Base-by-base conservation (phyloP, 2,797 vertebrate genomes). In the Galago senegalensis region DNA sequence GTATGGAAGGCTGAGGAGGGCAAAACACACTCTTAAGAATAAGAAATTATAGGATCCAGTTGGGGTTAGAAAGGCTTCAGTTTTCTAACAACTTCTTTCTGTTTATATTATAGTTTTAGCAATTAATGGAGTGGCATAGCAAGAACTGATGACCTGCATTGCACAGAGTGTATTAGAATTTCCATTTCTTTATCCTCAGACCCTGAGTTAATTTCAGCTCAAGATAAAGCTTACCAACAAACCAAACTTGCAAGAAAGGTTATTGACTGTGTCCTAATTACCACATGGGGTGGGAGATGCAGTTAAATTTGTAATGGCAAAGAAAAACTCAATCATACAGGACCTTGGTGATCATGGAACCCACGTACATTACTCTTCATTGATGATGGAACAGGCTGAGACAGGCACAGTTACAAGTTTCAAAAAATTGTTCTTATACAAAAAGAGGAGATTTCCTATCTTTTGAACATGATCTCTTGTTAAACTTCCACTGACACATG, bases 21-120 rank as follows among this genome's bases (percentile, higher is more conserved):
- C 46, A 94, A 93, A 97, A 87, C 40, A 87, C 7, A 63, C 70
- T 94, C 80, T 87, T 79, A 93, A 85, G 80, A 96, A 80, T 23
- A 87, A 93, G 83, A 49, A 95, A 94, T 94, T 82, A 65, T 2
- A 91, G 58, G 73, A 89, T 13, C 37, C n/a, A 89, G 76, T 91
- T 77, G 31, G 8, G 95, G 25, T 91, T 85, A 82, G 49, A 96
- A 96, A 91, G 43, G 4, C 63, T 81, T 95, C 72, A 56, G 20
- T 11, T 81, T 95, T 75, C 20, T 37, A 77, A 27, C 58, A 6
- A 60, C 37, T 70, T 65, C 58, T 70, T 84, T 67, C 60, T 72
- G 40, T 40, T 76, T 80, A 53, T 86, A 53, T 34, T 84, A 63
- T 72, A 80, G n/a, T 93, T 84, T 96, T 43, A 37, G 27, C 76